Base-by-base conservation (phyloP, 1,140 invertebrate genomes). In the Schlechtendalia chinensis region DNA sequence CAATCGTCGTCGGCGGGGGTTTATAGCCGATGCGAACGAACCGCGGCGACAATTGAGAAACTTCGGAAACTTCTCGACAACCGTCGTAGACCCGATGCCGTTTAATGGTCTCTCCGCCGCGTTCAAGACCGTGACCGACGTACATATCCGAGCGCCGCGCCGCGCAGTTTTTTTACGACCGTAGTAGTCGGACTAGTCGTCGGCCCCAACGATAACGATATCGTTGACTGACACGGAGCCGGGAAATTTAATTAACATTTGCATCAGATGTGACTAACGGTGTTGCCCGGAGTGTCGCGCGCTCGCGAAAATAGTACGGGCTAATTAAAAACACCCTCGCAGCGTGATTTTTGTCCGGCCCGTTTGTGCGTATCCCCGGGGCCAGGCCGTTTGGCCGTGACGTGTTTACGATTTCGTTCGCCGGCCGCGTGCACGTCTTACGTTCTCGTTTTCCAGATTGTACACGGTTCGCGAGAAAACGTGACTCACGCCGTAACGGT, bases 241-340 rank as follows among this genome's bases (percentile, higher is more conserved):
- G 75, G 50, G 58, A 63, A 79, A 63, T 63, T 79, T 79, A 79
- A 79, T 79, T 79, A 79, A 79, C 24, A 79, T 59, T 79, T 79
- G 75, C 24, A 79, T 79, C 75, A 79, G 75, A 79, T 79, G 75
- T 79, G 1, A 16, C 75, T 79, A 79, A 79, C 75, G 75, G 75
- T 79, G 39, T 27, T 63, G 39, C 3, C 32, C 54, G 32, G 6
- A n/a, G n/a, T n/a, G 56, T 59, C 22, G 47, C 5, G n/a, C 32
- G 53, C 72, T 54, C 72, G 10, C 58, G 29, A 22, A 39, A 61
- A 79, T 79, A 63, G 39, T 61, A 79, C 63, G 63, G 58, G 39
- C 58, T 79, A 79, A 79, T 79, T 79, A 79, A 61, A 79, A 50
- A 63, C 75, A 79, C 75, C 75, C 75, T 79, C 47, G 10, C 1